phyloP scores from a whole-genome alignment of 2,113 vertebrate genomes.

The Hystrix brachyura region DNA sequence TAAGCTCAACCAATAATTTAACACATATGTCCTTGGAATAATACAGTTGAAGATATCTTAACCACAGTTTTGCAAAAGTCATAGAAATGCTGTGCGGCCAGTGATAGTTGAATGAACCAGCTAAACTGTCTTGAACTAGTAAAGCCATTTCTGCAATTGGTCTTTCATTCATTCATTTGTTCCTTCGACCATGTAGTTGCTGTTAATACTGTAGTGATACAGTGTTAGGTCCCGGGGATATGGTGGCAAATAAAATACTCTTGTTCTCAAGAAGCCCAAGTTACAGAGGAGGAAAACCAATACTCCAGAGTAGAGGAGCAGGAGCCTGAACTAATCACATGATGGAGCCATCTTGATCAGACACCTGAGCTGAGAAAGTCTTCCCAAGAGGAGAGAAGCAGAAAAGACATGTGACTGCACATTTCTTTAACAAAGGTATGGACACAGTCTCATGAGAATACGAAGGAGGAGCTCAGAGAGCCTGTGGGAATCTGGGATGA shows the following conservation, averaged over 20 bases:
- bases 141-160: background rate
- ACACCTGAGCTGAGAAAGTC: too few relatives aligned
- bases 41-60: conserved; percentile 8
- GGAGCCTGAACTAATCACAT: background rate
- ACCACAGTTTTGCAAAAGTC: background rate
- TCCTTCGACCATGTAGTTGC: background rate
- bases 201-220: background rate
- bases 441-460: background rate
- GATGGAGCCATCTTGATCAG: too few relatives aligned
- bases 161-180: background rate
- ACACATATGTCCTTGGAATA: conserved; percentile 42
- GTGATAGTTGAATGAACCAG: background rate
- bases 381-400: too few relatives aligned
- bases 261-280: background rate
- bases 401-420: background rate
- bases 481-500: background rate
- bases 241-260: background rate
- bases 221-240: background rate
- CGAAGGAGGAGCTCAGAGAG: background rate
- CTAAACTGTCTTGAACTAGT: background rate
- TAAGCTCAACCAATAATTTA: conserved; percentile 66
- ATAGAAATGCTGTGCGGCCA: background rate
- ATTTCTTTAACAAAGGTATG: background rate
- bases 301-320: background rate
- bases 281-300: background rate